A percentile compares a stretch with the other conserved stretches of the same genome.
Evolutionary conservation across 2,888 invertebrate species (phyloP).

Genomic region (Hypomecis punctinalis): DNA sequence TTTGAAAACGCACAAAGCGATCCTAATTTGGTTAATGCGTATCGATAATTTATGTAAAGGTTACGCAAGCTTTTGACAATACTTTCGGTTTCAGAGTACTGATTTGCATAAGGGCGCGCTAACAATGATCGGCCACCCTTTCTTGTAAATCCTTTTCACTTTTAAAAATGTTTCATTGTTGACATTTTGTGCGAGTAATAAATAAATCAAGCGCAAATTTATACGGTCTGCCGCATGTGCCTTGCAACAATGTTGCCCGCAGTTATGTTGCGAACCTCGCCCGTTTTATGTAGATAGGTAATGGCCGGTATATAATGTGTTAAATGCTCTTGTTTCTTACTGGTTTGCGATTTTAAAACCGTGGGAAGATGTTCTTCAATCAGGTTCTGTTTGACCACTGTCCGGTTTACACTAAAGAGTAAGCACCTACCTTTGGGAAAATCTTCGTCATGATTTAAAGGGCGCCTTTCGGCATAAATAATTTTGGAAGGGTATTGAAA

Average conservation of each 20-base stretch:
- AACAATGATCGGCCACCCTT: slow-evolving; percentile 76
- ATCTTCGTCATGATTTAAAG: not conserved
- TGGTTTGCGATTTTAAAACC: slow-evolving; percentile 42
- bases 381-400: slow-evolving; percentile 11
- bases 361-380: slow-evolving; percentile 51
- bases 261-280: slow-evolving; percentile 52
- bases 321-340: slow-evolving; percentile 45
- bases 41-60: slow-evolving; percentile 80
- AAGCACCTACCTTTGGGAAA: slow-evolving; percentile 7
- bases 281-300: slow-evolving; percentile 50
- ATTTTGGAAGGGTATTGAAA: not conserved
- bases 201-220: slow-evolving; percentile 81
- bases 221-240: slow-evolving; percentile 70
- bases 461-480: not conserved
- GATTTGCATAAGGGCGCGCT: slow-evolving; percentile 79
- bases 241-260: slow-evolving; percentile 68
- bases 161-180: slow-evolving; percentile 79
- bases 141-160: slow-evolving; percentile 77
- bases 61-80: slow-evolving; percentile 70
- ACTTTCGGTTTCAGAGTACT: slow-evolving; percentile 83
- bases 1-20: slow-evolving; percentile 61
- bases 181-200: slow-evolving; percentile 78
- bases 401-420: not conserved
- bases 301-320: slow-evolving; percentile 51
- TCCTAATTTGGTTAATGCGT: slow-evolving; percentile 78